Evolutionary conservation across 2,113 vertebrate genomes (phyloP), one percentile per base, ranked within the genome.

Genomic region (Pseudolaguvia tuberculata): DNA sequence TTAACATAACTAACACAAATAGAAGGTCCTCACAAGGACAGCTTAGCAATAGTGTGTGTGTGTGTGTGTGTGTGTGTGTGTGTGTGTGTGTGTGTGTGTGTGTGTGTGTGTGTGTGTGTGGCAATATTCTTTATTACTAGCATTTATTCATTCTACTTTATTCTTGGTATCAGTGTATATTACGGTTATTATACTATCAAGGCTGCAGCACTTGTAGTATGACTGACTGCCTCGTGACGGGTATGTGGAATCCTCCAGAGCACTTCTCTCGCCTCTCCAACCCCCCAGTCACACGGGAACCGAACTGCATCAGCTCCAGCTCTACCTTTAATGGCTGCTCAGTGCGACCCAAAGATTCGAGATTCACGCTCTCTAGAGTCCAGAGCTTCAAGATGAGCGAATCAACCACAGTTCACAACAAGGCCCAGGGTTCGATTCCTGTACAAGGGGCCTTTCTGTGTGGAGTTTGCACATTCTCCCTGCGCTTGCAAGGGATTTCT

Each of bases 221-320:
- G 63, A 66, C 63, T 66, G 42, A 66, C 63, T 66, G 63, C 63
- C 48, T 48, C 63, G 27, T 48, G 45, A 66, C 63, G 48, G 27
- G 42, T 48, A 11, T 18, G 63, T 66, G 42, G 11, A 66, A 23
- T 14, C 45, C 45, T 27, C 42, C 63, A 17, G 63, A 66, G 63
- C 18, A 18, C 23, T 48, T 66, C 48, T 48, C 63, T 27, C 27
- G 23, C 45, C 45, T 66, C 63, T 66, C 45, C 15, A 48, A 25
- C 42, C 27, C n/a, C 42, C 23, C 63, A 66, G 48, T 48, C 63
- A 65, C 21, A 15, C 14, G 14, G 62, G 47, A 50, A 50, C 63
- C 18, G 63, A 48, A 45, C 14, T 5, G 21, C 21, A 47, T 21
- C 1, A 48, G 63, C 63, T 66, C 63, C 21, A 10, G 62, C 62